Evolutionary conservation across 2,113 vertebrate species (phyloP).

Genomic region (Ochotona curzoniae): DNA sequence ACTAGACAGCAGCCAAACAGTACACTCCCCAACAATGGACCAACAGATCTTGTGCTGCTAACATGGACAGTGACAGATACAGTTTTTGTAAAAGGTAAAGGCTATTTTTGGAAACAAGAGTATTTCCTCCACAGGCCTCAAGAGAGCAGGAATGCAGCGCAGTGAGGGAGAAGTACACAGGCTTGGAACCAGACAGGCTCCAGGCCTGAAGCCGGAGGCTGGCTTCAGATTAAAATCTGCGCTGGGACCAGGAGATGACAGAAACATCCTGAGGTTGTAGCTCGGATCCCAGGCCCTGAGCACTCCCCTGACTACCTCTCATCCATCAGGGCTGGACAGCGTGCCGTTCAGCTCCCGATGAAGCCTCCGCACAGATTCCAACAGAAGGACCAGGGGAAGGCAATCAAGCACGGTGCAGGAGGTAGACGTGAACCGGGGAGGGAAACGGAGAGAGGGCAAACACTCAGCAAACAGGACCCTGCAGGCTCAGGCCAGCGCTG

Average conservation of each 20-base stretch:
- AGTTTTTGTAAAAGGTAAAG: background rate
- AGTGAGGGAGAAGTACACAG: background rate
- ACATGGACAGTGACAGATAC: background rate
- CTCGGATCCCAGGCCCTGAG: background rate
- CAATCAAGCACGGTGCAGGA: background rate
- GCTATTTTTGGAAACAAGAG: background rate
- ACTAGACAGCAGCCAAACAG: background rate
- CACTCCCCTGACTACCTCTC: rapidly evolving
- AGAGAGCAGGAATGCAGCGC: background rate
- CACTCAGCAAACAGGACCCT: background rate
- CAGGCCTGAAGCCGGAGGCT: background rate
- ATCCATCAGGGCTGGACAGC: background rate
- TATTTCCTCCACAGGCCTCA: background rate
- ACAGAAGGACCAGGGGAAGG: background rate
- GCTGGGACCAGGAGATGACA: background rate
- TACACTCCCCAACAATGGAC: no score
- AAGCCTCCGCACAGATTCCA: background rate
- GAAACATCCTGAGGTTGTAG: background rate
- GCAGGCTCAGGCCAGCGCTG: background rate
- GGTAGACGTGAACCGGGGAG: background rate
- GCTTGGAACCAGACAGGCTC: background rate
- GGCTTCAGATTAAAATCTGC: background rate
- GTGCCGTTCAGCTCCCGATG: background rate
- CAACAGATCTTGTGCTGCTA: no score
- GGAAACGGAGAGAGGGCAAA: background rate